A percentile compares a stretch with the other conserved stretches of the same genome.
These are phyloP conservation scores for Drosophila pallidifrons DNA, from an alignment of 1,140 invertebrate genomes.

Conservation along the genomic window DNA sequence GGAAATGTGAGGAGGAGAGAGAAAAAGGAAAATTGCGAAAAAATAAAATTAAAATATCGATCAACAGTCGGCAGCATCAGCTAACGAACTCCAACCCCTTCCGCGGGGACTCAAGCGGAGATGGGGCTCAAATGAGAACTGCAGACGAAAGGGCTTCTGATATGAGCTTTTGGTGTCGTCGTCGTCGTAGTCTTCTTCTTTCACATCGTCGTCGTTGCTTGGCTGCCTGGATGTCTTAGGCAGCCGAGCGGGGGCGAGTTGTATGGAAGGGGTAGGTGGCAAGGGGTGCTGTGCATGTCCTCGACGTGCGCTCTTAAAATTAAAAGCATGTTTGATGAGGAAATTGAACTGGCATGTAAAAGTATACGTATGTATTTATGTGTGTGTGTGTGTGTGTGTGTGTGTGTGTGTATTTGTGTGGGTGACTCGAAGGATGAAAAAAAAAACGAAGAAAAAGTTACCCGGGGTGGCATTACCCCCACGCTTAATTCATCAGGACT, in stretches of 20 bases:
- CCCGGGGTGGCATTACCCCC: constrained; percentile 43
- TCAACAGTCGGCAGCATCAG: constrained; percentile 64
- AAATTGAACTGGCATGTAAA: constrained; percentile 69
- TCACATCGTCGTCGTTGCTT: constrained; percentile 8
- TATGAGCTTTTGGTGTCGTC: constrained; percentile 46
- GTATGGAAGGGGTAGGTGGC: background rate
- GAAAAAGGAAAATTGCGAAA: constrained; percentile 59
- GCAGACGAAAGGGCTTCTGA: constrained; percentile 60
- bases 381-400: too few relatives aligned
- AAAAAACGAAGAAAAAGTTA: constrained; percentile 38
- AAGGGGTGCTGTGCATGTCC: constrained; percentile 41
- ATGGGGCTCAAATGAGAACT: constrained; percentile 52
- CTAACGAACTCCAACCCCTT: constrained; percentile 80
- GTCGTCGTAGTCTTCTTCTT: constrained; percentile 7
- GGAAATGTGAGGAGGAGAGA: constrained; percentile 5
- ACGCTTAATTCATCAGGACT: constrained; percentile 58
- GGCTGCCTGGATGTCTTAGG: constrained; percentile 36
- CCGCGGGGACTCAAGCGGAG: background rate
- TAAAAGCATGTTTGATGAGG: constrained; percentile 71
- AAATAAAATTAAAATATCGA: constrained; percentile 83
- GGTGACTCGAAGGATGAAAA: constrained; percentile 15
- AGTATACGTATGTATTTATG: constrained; percentile 18
- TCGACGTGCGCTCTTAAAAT: constrained; percentile 71
- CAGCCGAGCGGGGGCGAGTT: constrained; percentile 18
- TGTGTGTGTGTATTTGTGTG: constrained; percentile 4